phyloP scores from a whole-genome alignment of 1,140 invertebrate species.

The Phortica variegata region DNA sequence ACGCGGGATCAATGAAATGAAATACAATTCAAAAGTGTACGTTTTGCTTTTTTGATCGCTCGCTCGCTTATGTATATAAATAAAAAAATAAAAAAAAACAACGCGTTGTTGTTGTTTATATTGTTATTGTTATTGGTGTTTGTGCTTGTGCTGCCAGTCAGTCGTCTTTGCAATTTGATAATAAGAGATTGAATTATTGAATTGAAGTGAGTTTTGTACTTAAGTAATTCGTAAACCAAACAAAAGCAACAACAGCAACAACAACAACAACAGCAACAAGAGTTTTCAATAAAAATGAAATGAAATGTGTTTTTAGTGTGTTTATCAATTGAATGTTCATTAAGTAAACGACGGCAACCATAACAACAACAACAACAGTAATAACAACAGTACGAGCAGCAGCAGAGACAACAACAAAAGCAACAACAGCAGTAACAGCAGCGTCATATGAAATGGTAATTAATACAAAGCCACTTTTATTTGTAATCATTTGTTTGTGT shows the following conservation, averaged over 20 bases:
- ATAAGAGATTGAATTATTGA: constrained; percentile 46
- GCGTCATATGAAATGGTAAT: constrained; percentile 42
- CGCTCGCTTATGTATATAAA: constrained; percentile 28
- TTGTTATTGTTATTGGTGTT: too few relatives aligned
- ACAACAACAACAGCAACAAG: too few relatives aligned
- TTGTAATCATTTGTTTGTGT: constrained; percentile 10
- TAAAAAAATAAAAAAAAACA: too few relatives aligned
- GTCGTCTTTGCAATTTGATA: too few relatives aligned
- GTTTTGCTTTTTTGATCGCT: too few relatives aligned
- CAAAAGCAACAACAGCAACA: too few relatives aligned
- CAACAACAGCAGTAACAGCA: background rate
- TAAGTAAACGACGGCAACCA: constrained; percentile 14
- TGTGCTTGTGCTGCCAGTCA: too few relatives aligned
- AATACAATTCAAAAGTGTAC: too few relatives aligned
- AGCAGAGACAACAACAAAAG: background rate
- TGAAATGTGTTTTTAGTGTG: constrained; percentile 21
- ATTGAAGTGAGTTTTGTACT: constrained; percentile 13
- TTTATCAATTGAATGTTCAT: constrained; percentile 48
- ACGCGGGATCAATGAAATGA: constrained; percentile 44
- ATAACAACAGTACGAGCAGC: constrained; percentile 13
- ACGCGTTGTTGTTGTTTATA: too few relatives aligned
- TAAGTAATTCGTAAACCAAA: too few relatives aligned
- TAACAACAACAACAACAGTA: too few relatives aligned
- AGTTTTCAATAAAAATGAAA: too few relatives aligned
- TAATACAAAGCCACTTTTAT: constrained; percentile 42